Evolutionary conservation across 2,888 invertebrate genomes (phyloP).

Genomic region (Ectropis crepuscularia): DNA sequence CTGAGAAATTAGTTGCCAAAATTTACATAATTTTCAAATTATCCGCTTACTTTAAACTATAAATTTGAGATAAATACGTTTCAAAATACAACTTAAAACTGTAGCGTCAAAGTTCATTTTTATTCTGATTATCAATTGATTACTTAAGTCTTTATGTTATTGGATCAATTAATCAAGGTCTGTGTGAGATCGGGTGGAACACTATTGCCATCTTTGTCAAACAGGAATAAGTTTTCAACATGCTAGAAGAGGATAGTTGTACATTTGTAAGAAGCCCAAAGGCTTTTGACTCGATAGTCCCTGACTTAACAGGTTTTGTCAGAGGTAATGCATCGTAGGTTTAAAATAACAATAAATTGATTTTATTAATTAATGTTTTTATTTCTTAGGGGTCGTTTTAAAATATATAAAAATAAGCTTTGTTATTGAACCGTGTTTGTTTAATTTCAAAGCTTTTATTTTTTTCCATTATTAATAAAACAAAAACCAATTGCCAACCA

Average conservation of each 20-base stretch:
- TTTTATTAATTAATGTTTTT: too few relatives aligned
- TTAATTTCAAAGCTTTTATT: too few relatives aligned
- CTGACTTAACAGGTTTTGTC: constrained; percentile 79
- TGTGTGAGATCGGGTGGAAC: constrained; percentile 58
- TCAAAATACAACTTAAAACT: constrained; percentile 47
- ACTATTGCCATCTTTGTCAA: constrained; percentile 53
- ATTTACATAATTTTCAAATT: constrained; percentile 60
- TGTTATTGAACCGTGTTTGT: too few relatives aligned
- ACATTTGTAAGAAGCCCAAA: constrained; percentile 45
- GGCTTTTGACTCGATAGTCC: constrained; percentile 67
- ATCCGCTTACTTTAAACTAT: constrained; percentile 57
- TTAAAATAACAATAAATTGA: not conserved
- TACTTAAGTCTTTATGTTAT: constrained; percentile 53
- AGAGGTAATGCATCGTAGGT: constrained; percentile 61
- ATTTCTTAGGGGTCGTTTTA: too few relatives aligned
- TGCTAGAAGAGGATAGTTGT: constrained; percentile 58
- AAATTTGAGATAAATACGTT: constrained; percentile 63
- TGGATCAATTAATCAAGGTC: constrained; percentile 58
- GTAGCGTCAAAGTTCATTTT: constrained; percentile 47
- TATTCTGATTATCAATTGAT: constrained; percentile 32
- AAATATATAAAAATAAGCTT: too few relatives aligned
- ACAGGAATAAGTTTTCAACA: constrained; percentile 30
- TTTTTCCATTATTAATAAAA: too few relatives aligned
- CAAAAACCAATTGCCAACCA: too few relatives aligned
- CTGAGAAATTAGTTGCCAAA: constrained; percentile 45